These are phyloP conservation scores for Episyrphus balteatus DNA, from an alignment of 1,140 invertebrate genomes.

Conservation along the genomic window DNA sequence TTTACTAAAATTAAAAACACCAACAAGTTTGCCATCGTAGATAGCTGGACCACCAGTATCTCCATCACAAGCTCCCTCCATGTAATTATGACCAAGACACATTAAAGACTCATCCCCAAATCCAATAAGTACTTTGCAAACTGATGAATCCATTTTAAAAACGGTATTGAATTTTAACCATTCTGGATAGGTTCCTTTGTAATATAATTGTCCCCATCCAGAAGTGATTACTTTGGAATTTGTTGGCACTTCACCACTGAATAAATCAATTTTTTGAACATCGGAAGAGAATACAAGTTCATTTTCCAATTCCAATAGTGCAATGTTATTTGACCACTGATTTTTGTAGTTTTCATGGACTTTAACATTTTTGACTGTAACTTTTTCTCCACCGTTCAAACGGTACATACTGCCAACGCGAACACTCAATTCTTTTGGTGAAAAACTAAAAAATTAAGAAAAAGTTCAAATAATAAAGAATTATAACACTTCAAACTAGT, in stretches of 20 bases:
- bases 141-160: slow-evolving; percentile 7
- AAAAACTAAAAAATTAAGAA: no score
- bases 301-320: slow-evolving; percentile 34
- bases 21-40: slow-evolving; percentile 23
- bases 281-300: slow-evolving; percentile 24
- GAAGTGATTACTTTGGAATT: slow-evolving; percentile 26
- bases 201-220: slow-evolving; percentile 43
- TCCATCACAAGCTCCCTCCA: slow-evolving; percentile 23
- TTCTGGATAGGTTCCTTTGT: slow-evolving; percentile 17
- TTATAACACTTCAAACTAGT: no score
- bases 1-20: slow-evolving; percentile 20
- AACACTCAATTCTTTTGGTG: slow-evolving; percentile 4
- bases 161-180: slow-evolving; percentile 22
- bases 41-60: slow-evolving; percentile 26
- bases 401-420: slow-evolving; percentile 20
- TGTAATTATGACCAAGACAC: slow-evolving; percentile 17
- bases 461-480: no score
- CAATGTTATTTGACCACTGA: slow-evolving; percentile 42
- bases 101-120: slow-evolving; percentile 8
- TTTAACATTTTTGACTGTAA: slow-evolving; percentile 14
- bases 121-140: slow-evolving; percentile 9
- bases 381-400: slow-evolving; percentile 14
- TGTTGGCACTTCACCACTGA: slow-evolving; percentile 17
- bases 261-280: slow-evolving; percentile 29
- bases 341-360: slow-evolving; percentile 36